phyloP scores from a whole-genome alignment of 2,797 vertebrate genomes.

The Phyllotis vaccarum region DNA sequence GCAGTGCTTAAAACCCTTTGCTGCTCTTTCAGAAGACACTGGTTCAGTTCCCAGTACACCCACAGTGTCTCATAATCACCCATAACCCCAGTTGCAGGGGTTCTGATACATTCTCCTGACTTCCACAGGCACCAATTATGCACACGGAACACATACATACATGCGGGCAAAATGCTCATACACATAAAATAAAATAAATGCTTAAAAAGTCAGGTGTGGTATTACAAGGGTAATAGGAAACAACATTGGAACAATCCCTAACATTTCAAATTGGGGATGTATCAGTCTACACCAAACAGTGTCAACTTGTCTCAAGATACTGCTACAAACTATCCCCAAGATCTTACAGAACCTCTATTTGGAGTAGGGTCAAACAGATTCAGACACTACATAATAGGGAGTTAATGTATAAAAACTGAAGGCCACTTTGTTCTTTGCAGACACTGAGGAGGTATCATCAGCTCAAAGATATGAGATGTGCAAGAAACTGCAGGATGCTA shows the following conservation, averaged over 20 bases:
- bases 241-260: background rate
- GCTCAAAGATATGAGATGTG: background rate
- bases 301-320: background rate
- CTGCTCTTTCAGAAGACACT: background rate
- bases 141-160: too few species aligned
- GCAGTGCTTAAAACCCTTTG: background rate
- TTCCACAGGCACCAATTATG: background rate
- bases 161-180: background rate
- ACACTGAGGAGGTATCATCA: accelerated
- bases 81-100: background rate
- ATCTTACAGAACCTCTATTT: background rate
- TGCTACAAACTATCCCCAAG: background rate
- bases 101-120: background rate
- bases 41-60: background rate
- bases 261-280: background rate
- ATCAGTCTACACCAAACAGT: background rate
- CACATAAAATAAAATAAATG: background rate
- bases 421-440: background rate
- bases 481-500: background rate
- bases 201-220: background rate
- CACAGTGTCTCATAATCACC: background rate
- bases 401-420: background rate
- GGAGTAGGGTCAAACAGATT: background rate
- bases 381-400: background rate
- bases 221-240: background rate